A percentile compares a stretch with the other conserved stretches of the same genome.
Evolutionary conservation across 2,113 vertebrate species (phyloP).

Genomic region (Hassar affinis): DNA sequence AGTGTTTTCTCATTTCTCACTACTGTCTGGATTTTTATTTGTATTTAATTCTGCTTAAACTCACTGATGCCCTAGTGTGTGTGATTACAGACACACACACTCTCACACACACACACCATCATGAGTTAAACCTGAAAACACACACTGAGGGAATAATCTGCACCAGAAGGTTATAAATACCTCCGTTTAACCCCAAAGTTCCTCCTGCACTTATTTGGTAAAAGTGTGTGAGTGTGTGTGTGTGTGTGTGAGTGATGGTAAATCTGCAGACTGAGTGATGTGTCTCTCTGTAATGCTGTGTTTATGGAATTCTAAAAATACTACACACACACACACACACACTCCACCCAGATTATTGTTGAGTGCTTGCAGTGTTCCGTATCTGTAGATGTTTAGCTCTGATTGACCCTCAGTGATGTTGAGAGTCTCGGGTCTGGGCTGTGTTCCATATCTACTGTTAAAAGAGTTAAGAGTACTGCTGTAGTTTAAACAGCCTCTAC

Average conservation of each 20-base stretch:
- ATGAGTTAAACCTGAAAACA: background rate
- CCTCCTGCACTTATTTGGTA: slow-evolving; percentile 4
- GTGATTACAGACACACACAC: background rate
- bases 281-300: background rate
- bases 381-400: background rate
- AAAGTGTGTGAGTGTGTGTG: background rate
- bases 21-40: background rate
- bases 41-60: background rate
- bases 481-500: background rate
- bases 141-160: background rate
- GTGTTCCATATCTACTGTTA: background rate
- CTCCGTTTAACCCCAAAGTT: background rate
- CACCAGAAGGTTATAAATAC: background rate
- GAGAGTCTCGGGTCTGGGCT: background rate
- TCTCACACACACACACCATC: background rate
- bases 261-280: background rate
- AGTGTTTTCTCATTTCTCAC: background rate
- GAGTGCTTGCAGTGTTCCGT: background rate
- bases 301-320: slow-evolving; percentile 12
- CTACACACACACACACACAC: background rate
- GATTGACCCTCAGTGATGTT: background rate
- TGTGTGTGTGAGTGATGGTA: no score
- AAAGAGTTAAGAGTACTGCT: no score
- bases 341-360: background rate
- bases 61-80: background rate